Percentiles rank a stretch among this genome's conserved stretches.
Evolutionary conservation across 2,888 invertebrate genomes (phyloP).

Genomic region (Sicus ferrugineus): DNA sequence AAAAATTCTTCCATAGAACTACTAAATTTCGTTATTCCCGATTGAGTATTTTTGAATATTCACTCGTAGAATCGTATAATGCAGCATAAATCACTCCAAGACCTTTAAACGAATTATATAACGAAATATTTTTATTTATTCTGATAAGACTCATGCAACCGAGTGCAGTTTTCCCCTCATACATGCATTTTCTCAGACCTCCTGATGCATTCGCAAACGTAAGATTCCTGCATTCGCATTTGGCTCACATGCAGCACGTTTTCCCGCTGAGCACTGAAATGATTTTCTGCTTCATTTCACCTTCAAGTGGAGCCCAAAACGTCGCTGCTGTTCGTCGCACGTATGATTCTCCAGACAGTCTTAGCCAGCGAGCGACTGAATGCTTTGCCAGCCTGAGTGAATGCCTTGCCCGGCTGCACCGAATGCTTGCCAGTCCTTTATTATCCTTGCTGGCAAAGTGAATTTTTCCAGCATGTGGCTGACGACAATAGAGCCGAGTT

Average conservation of each 20-base stretch:
- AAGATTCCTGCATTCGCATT: neutral
- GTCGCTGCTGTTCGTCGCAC: too few relatives aligned
- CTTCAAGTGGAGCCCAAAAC: conserved; percentile 50
- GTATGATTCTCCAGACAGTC: too few relatives aligned
- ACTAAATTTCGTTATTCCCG: too few relatives aligned
- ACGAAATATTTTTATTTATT: too few relatives aligned
- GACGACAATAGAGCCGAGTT: conserved; percentile 15
- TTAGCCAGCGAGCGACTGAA: too few relatives aligned
- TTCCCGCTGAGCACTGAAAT: conserved; percentile 47
- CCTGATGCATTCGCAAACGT: neutral
- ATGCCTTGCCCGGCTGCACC: too few relatives aligned
- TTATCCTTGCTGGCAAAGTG: conserved; percentile 25
- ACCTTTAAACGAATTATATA: too few relatives aligned
- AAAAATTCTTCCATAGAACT: too few relatives aligned
- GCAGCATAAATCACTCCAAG: too few relatives aligned
- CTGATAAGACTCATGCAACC: conserved; percentile 1
- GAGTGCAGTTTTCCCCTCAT: neutral
- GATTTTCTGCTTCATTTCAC: conserved; percentile 63
- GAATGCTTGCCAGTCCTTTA: neutral
- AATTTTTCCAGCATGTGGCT: conserved; percentile 32
- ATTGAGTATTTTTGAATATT: too few relatives aligned
- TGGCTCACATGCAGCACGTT: conserved; percentile 15
- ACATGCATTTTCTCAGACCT: neutral
- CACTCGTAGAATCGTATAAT: too few relatives aligned
- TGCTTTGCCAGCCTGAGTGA: too few relatives aligned